A percentile compares a stretch with the other conserved stretches of the same genome.
Evolutionary conservation across 2,888 invertebrate genomes (phyloP).

Genomic region (Minunthozetes semirufus): DNA sequence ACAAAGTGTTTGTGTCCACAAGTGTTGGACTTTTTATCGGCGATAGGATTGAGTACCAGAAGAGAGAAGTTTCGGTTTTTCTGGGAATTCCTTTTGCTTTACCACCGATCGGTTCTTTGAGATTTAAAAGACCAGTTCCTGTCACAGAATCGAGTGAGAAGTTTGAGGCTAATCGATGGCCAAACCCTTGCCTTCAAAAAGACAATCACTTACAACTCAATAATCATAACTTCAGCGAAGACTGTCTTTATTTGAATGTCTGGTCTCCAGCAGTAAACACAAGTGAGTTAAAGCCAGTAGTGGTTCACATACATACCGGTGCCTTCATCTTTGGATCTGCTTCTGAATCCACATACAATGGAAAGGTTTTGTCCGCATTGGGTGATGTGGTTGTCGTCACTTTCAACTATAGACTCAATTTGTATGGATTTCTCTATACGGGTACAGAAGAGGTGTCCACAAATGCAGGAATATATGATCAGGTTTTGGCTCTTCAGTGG

Average conservation of each 20-base stretch:
- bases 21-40: neutral
- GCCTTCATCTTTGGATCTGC: conserved; percentile 49
- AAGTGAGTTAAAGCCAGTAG: conserved; percentile 44
- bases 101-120: conserved; percentile 13
- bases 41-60: neutral
- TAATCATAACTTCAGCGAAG: conserved; percentile 36
- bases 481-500: conserved; percentile 48
- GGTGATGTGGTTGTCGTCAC: conserved; percentile 53
- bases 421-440: conserved; percentile 47
- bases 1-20: neutral
- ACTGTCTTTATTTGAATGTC: conserved; percentile 36
- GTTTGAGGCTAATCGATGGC: conserved; percentile 18
- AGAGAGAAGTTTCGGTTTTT: neutral
- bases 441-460: conserved; percentile 46
- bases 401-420: conserved; percentile 53
- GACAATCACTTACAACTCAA: conserved; percentile 28
- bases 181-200: conserved; percentile 32
- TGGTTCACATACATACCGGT: conserved; percentile 53
- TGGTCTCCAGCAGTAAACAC: conserved; percentile 19
- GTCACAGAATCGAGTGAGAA: neutral
- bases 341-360: conserved; percentile 49
- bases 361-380: conserved; percentile 48
- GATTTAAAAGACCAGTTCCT: conserved; percentile 17
- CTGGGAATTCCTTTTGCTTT: conserved; percentile 17
- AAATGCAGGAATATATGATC: conserved; percentile 53